Conservation (phyloP, 2,113 vertebrate genomes). For the Brachyhypopomus gauderio region DNA sequence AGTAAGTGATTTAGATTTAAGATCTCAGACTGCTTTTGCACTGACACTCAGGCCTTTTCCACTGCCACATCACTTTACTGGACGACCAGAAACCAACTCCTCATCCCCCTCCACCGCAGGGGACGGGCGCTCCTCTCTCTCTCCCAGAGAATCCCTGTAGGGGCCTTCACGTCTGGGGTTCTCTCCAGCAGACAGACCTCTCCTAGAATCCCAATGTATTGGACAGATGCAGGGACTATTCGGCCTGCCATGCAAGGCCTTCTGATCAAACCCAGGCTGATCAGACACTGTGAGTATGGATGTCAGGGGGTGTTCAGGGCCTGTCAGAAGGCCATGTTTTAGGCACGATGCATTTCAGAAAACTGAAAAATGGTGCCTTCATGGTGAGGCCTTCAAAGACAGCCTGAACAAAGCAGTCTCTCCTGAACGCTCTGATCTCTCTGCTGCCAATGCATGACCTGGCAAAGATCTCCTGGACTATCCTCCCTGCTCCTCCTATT, state of each 20-base stretch:
- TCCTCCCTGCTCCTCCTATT: not conserved
- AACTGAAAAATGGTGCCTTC: not conserved
- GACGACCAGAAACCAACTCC: slow-evolving; percentile 54
- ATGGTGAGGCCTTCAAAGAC: slow-evolving; percentile 48
- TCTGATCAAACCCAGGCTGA: slow-evolving; percentile 40
- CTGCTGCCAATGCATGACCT: slow-evolving; percentile 39
- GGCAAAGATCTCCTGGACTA: slow-evolving; percentile 29
- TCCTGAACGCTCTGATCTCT: slow-evolving; percentile 44
- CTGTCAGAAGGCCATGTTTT: not conserved
- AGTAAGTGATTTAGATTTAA: slow-evolving; percentile 47
- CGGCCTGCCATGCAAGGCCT: slow-evolving; percentile 36
- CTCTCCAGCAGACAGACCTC: slow-evolving; percentile 45
- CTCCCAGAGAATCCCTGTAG: slow-evolving; percentile 31
- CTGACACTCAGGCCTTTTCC: slow-evolving; percentile 58
- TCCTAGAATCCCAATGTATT: slow-evolving; percentile 51
- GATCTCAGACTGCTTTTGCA: slow-evolving; percentile 41
- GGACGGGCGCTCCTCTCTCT: slow-evolving; percentile 27
- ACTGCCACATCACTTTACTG: slow-evolving; percentile 43
- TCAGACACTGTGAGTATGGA: not conserved
- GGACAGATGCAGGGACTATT: slow-evolving; percentile 58
- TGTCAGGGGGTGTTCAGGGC: not conserved
- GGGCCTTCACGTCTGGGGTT: slow-evolving; percentile 45
- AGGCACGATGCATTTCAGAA: not conserved
- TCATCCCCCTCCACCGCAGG: slow-evolving; percentile 44
- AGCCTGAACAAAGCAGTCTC: not conserved